Evolutionary conservation across 2,797 vertebrate species (phyloP).

Genomic region (Natrix natrix): DNA sequence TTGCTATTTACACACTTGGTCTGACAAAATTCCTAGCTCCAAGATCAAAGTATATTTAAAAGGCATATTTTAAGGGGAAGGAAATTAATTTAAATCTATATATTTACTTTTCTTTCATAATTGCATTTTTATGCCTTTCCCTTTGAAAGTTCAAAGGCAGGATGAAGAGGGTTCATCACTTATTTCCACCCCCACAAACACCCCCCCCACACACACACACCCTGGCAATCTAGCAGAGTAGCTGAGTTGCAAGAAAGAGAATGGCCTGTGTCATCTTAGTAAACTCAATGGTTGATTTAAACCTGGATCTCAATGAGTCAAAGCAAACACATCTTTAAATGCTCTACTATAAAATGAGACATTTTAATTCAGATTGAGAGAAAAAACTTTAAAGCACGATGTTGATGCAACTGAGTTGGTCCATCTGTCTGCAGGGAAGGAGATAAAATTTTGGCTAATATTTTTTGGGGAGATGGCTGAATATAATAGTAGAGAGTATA

Average conservation of each 20-base stretch:
- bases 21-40: not conserved
- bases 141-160: not conserved
- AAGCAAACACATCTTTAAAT: not conserved
- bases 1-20: not conserved
- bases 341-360: not conserved
- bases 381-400: not conserved
- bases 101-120: not conserved
- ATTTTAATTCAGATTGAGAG: not conserved
- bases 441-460: no score
- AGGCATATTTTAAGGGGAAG: not conserved
- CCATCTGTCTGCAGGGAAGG: not conserved
- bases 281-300: not conserved
- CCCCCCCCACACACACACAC: not conserved
- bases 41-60: not conserved
- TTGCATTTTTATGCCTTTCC: not conserved
- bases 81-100: not conserved
- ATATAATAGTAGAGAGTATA: not conserved
- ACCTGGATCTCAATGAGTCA: not conserved
- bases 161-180: not conserved
- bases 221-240: not conserved
- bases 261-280: not conserved
- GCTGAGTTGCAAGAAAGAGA: not conserved
- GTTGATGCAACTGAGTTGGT: not conserved
- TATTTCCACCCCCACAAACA: not conserved
- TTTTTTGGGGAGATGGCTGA: not conserved